Base-by-base conservation (phyloP, 2,888 invertebrate genomes). In the Agrilus biguttatus region DNA sequence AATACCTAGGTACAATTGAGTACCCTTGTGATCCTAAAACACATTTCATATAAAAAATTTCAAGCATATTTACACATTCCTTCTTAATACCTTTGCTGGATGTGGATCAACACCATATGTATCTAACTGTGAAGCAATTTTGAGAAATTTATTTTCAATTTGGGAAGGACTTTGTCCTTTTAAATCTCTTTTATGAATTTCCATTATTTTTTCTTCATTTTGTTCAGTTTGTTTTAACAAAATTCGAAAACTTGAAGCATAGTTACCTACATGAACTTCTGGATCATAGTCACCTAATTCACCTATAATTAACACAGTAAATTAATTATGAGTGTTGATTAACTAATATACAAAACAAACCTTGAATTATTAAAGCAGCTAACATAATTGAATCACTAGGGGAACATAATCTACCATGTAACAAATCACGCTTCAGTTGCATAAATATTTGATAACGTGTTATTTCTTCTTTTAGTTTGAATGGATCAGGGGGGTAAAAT, bases 101-200 rank as follows among this genome's bases (percentile, higher is more conserved):
- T 96, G 93, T 8, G 96, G 97, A 69, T 97, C 96, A 33, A 97
- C 88, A 21, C 96, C 97, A 61, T 96, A 97, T 0, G 96, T 95
- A 65, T 97, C 96, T 44, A 97, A 72, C 51, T 84, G 81, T 52
- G 88, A 83, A 36, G 93, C 90, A 56, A 91, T 84, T 66, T 85
- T 85, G 56, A 97, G 77, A 67, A 97, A 97, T 53, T 83, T 79
- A 46, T 81, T 78, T 69, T 96, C 95, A 0, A 91, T 86, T 56
- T 88, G 86, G 43, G 84, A 80, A 2, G 90, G 82, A 40, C 84
- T 80, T 69, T 89, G 84, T 37, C 88, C 90, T 51, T 88, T 81
- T 39, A 95, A 77, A 42, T 87, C 82, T 41, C 82, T 83, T 55
- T 85, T 84, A 65, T 97, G 96, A 46, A 91, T 73, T 47, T 92